Evolutionary conservation across 1,140 invertebrate genomes (phyloP).

Genomic region (Rhizoglyphus robini): DNA sequence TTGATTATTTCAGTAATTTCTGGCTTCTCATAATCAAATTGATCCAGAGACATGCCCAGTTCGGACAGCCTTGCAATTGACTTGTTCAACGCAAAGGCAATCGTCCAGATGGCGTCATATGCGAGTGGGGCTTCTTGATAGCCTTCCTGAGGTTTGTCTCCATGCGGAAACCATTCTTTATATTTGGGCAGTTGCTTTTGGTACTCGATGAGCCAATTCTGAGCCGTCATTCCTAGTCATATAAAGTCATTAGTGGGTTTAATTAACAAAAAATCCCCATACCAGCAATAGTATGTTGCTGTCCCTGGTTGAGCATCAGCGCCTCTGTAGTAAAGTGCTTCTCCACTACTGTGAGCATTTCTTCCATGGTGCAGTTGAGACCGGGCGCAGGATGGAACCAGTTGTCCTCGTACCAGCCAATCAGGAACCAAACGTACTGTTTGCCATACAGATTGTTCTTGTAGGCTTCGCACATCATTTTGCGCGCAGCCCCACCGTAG

Average conservation of each 20-base stretch:
- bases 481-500: constrained; percentile 86
- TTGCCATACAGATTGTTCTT: constrained; percentile 86
- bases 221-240: constrained; percentile 37
- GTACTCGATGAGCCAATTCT: constrained; percentile 47
- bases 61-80: constrained; percentile 71
- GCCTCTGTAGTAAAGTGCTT: constrained; percentile 96
- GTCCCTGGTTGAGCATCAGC: constrained; percentile 92
- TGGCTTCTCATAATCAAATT: constrained; percentile 94
- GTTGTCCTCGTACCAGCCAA: constrained; percentile 99
- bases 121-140: constrained; percentile 93
- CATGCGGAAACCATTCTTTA: constrained; percentile 21
- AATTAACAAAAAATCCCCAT: constrained; percentile 48
- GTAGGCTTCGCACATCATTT: constrained; percentile 88
- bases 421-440: constrained; percentile 98
- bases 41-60: constrained; percentile 65
- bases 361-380: constrained; percentile 67
- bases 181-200: constrained; percentile 44
- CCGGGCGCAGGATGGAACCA: constrained; percentile 60
- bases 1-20: constrained; percentile 89
- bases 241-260: constrained; percentile 14
- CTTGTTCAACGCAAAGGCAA: constrained; percentile 91
- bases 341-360: constrained; percentile 85
- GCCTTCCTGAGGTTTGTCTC: constrained; percentile 40
- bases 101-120: constrained; percentile 97
- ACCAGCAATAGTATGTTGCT: constrained; percentile 71